Percentiles rank a stretch among this genome's conserved stretches.
Conservation (phyloP, 2,113 vertebrate species). For the Lepidothrix coronata region DNA sequence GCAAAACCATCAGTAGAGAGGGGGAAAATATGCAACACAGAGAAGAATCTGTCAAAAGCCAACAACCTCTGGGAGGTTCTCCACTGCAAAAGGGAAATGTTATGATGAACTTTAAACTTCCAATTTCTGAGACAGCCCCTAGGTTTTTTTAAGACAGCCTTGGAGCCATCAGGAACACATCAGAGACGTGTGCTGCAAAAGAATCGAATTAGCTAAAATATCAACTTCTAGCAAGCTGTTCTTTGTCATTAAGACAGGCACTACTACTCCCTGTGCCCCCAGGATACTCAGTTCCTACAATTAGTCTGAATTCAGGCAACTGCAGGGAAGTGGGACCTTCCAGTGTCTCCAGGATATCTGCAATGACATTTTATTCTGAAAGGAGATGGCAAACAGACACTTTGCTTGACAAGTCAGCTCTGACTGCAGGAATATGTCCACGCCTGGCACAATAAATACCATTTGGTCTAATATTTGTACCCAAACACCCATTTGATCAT, state of each 20-base stretch:
- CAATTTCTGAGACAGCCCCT: background rate
- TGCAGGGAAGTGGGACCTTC: background rate
- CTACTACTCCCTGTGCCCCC: fast-evolving
- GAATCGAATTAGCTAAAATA: background rate
- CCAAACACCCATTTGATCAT: background rate
- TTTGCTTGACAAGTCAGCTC: background rate
- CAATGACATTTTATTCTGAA: background rate
- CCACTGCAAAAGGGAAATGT: background rate
- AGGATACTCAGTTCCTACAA: fast-evolving
- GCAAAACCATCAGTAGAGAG: background rate
- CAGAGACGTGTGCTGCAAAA: background rate
- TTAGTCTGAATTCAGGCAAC: background rate
- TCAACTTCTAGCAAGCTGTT: background rate
- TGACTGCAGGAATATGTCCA: background rate
- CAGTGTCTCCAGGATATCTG: background rate
- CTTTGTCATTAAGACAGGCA: background rate
- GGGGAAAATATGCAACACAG: background rate
- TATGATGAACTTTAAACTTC: background rate
- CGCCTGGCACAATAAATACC: fast-evolving
- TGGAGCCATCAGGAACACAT: background rate
- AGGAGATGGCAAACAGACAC: background rate
- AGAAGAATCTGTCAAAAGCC: background rate
- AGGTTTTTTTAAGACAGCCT: background rate
- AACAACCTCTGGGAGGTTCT: background rate
- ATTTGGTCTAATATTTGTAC: background rate